These are phyloP conservation scores for Thera obeliscata DNA, from an alignment of 2,888 invertebrate species.

Conservation along the genomic window DNA sequence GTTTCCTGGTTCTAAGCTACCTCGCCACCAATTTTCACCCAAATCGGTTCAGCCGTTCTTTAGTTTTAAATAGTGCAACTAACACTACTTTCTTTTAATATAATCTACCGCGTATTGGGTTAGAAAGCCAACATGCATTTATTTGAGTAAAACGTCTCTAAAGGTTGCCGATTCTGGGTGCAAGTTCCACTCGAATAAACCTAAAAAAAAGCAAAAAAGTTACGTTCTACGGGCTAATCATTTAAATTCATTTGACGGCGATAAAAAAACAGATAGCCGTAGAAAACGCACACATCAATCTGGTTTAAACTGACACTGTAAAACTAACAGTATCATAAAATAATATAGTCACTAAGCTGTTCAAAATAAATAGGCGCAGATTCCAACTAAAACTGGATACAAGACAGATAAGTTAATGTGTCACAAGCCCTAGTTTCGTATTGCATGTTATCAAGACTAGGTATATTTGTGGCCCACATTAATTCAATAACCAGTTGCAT, in stretches of 20 bases:
- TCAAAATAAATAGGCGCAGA: background rate
- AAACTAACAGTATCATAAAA: constrained; percentile 6
- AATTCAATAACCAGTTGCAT: background rate
- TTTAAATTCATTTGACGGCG: background rate
- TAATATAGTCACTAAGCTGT: background rate
- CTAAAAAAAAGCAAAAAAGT: too few relatives aligned
- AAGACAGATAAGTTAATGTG: constrained; percentile 23
- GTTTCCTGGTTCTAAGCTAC: too few relatives aligned
- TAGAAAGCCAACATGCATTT: too few relatives aligned
- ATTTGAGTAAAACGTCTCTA: too few relatives aligned
- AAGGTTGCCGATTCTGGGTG: too few relatives aligned
- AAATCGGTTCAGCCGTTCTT: too few relatives aligned
- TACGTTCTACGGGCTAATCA: too few relatives aligned
- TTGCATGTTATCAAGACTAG: constrained; percentile 2
- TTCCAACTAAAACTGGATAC: constrained; percentile 12
- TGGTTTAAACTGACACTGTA: constrained; percentile 5
- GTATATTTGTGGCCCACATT: constrained; percentile 4
- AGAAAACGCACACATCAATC: background rate
- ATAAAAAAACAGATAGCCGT: background rate
- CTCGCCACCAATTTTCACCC: too few relatives aligned
- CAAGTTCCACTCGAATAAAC: too few relatives aligned
- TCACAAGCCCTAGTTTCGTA: constrained; percentile 12
- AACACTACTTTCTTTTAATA: too few relatives aligned
- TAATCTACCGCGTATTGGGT: too few relatives aligned
- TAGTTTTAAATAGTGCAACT: too few relatives aligned